Evolutionary conservation across 2,888 invertebrate genomes (phyloP).

Genomic region (Coecobrya sp.): DNA sequence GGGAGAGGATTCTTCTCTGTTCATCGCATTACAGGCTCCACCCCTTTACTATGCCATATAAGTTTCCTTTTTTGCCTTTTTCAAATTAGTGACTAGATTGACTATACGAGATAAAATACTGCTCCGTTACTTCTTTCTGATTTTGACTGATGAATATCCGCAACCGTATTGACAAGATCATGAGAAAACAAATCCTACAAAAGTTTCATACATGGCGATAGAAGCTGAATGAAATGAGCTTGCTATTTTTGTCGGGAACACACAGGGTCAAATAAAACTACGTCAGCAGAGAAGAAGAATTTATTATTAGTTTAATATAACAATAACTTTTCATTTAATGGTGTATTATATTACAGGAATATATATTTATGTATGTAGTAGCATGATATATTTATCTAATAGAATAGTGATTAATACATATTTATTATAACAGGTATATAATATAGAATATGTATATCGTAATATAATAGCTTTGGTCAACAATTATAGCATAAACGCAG

Average conservation of each 20-base stretch:
- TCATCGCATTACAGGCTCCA: not conserved
- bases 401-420: conserved; percentile 9
- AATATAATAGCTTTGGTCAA: conserved; percentile 75
- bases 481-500: conserved; percentile 48
- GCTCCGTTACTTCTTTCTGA: not conserved
- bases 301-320: conserved; percentile 48
- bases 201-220: not conserved
- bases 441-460: not conserved
- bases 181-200: not conserved
- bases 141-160: conserved; percentile 49
- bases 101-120: conserved; percentile 23
- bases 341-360: not conserved
- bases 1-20: not conserved
- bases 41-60: not conserved
- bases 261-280: not conserved
- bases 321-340: conserved; percentile 1
- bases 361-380: not conserved
- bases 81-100: conserved; percentile 7
- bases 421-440: conserved; percentile 19
- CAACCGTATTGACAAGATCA: conserved; percentile 12
- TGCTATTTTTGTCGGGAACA: not conserved
- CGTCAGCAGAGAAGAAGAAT: conserved; percentile 27
- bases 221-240: not conserved
- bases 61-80: not conserved
- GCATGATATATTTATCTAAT: not conserved